These are phyloP conservation scores for Tadarida brasiliensis DNA, from an alignment of 2,797 vertebrate genomes.

Conservation along the genomic window DNA sequence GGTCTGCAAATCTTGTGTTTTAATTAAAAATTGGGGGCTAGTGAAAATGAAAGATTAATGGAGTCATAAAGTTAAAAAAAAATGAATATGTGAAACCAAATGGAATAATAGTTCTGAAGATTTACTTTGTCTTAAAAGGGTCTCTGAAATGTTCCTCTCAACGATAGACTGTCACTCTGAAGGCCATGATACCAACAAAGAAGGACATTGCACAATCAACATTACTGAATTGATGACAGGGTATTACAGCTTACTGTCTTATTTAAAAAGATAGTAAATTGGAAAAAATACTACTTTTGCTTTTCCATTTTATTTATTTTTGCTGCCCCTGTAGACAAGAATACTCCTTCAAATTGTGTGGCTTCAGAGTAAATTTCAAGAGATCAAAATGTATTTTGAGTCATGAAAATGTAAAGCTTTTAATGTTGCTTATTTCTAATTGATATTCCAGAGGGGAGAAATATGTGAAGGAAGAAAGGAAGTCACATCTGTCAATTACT, in stretches of 20 bases:
- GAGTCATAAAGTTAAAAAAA: slow-evolving; percentile 57
- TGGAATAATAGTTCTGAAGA: slow-evolving; percentile 37
- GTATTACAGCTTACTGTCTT: not conserved
- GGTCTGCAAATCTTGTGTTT: slow-evolving; percentile 26
- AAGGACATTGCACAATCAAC: not conserved
- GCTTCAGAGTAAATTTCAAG: not conserved
- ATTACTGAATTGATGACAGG: not conserved
- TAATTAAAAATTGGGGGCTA: slow-evolving; percentile 56
- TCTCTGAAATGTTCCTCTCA: not conserved
- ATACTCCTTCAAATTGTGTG: not conserved
- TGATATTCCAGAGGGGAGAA: not conserved
- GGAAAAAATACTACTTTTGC: not conserved
- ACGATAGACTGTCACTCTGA: not conserved
- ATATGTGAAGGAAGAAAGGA: not conserved
- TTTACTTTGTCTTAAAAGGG: not conserved
- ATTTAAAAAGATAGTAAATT: not conserved
- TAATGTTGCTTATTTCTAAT: slow-evolving; percentile 37
- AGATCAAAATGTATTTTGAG: slow-evolving; percentile 16
- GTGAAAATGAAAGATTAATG: slow-evolving; percentile 66
- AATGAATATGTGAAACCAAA: slow-evolving; percentile 56
- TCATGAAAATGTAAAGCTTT: not conserved
- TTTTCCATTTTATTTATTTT: not conserved
- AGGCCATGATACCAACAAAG: not conserved
- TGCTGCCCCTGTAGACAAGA: not conserved
- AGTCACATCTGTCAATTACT: not conserved